These are phyloP conservation scores for Morbakka virulenta DNA, from an alignment of 30 jellyfish, hydroid and myxozoan species.

Conservation along the genomic window DNA sequence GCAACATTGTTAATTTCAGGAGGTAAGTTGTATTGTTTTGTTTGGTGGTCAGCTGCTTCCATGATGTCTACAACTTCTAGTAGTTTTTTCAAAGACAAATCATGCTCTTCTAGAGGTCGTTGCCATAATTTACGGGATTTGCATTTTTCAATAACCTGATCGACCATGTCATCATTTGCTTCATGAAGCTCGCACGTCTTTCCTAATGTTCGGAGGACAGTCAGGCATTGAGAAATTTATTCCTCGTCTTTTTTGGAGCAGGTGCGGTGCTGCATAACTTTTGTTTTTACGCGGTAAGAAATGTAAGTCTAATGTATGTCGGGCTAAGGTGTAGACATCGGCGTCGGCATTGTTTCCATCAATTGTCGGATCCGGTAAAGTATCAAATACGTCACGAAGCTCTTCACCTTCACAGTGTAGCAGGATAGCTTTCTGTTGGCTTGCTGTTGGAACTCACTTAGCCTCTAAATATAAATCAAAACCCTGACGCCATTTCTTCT, in stretches of 20 bases:
- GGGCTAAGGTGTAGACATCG: background rate
- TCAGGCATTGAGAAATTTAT: background rate
- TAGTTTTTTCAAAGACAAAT: conserved; percentile 7
- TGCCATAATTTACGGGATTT: conserved; percentile 14
- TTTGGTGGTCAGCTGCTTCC: conserved; percentile 34
- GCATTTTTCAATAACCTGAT: conserved; percentile 14
- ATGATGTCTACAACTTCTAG: background rate
- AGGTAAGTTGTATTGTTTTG: conserved; percentile 8
- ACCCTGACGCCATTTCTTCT: conserved; percentile 27
- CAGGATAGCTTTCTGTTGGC: conserved; percentile 19
- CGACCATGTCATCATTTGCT: conserved; percentile 1
- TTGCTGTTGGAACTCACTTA: conserved; percentile 9
- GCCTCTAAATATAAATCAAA: conserved; percentile 18
- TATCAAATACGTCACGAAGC: background rate
- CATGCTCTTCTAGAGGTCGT: conserved; percentile 8
- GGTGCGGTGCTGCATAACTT: conserved; percentile 18
- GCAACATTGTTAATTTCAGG: too few species aligned
- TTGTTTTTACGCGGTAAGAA: conserved; percentile 23
- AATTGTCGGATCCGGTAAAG: conserved; percentile 39
- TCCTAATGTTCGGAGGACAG: conserved; percentile 7
- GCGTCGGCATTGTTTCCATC: background rate
- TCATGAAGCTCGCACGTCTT: conserved; percentile 21
- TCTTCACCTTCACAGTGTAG: conserved; percentile 45
- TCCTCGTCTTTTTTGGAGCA: background rate
- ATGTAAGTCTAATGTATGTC: too few species aligned